Evolutionary conservation across 2,888 invertebrate genomes (phyloP).

Genomic region (Cartodere bifasciata): DNA sequence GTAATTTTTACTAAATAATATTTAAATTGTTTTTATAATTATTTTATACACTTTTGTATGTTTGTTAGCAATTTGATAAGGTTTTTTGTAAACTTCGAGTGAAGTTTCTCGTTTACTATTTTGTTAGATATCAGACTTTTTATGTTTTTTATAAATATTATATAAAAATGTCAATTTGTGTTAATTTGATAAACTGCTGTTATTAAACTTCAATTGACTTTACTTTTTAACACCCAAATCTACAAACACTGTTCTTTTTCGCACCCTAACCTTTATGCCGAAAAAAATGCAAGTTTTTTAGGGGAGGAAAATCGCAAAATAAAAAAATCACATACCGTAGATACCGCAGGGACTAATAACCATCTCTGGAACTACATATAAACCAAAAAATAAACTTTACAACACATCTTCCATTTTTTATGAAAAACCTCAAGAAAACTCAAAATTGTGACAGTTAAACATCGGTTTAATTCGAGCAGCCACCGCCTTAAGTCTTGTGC

Average conservation of each 20-base stretch:
- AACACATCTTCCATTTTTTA: no score
- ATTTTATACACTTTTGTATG: conserved; percentile 37
- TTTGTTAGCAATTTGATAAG: conserved; percentile 36
- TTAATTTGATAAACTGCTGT: conserved; percentile 38
- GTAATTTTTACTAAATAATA: conserved; percentile 29
- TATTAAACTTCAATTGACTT: conserved; percentile 26
- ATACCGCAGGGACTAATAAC: no score
- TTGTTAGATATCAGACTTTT: conserved; percentile 38
- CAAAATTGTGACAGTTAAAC: no score
- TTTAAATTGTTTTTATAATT: conserved; percentile 36
- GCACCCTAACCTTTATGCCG: background rate
- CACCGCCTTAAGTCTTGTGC: background rate
- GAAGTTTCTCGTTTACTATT: conserved; percentile 36
- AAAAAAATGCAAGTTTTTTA: background rate
- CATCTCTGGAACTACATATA: no score
- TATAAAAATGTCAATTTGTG: conserved; percentile 36
- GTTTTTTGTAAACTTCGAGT: conserved; percentile 23
- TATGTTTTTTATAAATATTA: conserved; percentile 39
- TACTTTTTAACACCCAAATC: conserved; percentile 11
- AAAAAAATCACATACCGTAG: no score
- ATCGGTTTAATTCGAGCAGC: background rate
- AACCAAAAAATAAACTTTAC: no score
- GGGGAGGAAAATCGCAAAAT: no score
- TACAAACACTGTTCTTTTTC: no score
- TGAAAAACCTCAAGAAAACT: no score